Evolutionary conservation across 2,113 vertebrate species (phyloP), one percentile per base, ranked within the genome.

Genomic region (Martes martes): DNA sequence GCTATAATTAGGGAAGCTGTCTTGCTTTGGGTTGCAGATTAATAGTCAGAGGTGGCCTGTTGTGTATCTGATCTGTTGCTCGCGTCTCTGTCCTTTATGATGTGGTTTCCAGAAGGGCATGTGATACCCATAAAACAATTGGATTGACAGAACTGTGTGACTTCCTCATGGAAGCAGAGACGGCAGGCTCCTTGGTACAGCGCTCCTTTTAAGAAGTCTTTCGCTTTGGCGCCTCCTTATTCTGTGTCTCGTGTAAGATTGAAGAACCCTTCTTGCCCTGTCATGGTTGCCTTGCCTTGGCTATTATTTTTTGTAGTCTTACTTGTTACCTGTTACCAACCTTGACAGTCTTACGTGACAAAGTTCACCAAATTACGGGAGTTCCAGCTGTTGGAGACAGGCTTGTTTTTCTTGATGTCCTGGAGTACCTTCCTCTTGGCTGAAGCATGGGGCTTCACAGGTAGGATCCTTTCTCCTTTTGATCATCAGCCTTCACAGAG

Each of bases 391-490:
- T 96, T 99, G 98, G 99, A 99, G 99, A 99, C 99, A 0, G 99
- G 99, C 8, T 98, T 99, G 84, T 99, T 99, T 98, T 99, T 99
- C 98, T 96, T 99, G 98, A 99, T 99, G 99, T 99, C 99, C 45
- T 99, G 99, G 99, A 99, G 99, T 98, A 99, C 99, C 0, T 99
- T 99, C 95, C 99, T 99, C 42, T 98, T 99, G 98, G 99, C 99
- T 0, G 99, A 99, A 98, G 99, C 99, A 0, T 99, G 99, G 96
- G 99, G 99, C 85, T 99, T 99, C 98, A 99, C 99, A 99, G 99
- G 99, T 99, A 98, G 98, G 98, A 94, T 79, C 71, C 88, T 88
- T 95, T 94, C 3, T 91, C 76, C 71, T 96, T 96, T 86, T 76
- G 39, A 81, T 69, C 50, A 1, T 91, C 80, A 96, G 23, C 71